phyloP scores from a whole-genome alignment of 2,888 invertebrate genomes.

The Norana najaformis region DNA sequence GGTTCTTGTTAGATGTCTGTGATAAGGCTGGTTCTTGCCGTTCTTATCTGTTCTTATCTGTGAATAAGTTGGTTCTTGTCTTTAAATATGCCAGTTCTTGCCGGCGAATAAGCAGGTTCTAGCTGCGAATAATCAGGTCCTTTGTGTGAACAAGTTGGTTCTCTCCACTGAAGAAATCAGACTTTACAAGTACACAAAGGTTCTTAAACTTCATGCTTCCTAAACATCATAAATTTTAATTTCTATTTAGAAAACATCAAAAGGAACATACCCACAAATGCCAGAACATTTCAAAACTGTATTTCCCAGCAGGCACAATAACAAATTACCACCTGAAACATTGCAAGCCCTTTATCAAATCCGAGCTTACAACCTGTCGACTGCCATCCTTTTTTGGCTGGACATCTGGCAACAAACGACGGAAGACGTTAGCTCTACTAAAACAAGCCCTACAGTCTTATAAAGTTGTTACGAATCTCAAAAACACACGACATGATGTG shows the following conservation, averaged over 20 bases:
- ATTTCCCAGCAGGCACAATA: no score
- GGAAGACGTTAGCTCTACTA: background rate
- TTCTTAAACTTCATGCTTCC: no score
- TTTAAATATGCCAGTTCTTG: background rate
- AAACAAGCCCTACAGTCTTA: conserved; percentile 13
- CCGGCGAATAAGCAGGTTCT: background rate
- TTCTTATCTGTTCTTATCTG: no score
- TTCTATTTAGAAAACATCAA: no score
- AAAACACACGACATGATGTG: background rate
- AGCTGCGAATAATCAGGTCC: no score
- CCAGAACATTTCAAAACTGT: no score
- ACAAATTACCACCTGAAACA: background rate
- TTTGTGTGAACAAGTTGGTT: background rate
- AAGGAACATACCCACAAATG: no score
- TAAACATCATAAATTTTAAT: no score
- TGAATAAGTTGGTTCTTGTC: background rate
- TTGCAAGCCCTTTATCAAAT: background rate
- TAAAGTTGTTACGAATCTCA: background rate
- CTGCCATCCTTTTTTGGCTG: background rate
- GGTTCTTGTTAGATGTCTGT: background rate
- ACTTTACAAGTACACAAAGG: background rate
- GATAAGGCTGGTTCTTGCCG: background rate
- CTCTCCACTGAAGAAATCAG: background rate
- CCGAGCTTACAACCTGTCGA: background rate
- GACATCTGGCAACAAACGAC: background rate